A percentile compares a stretch with the other conserved stretches of the same genome.
These are phyloP conservation scores for Pao palembangensis DNA, from an alignment of 2,113 vertebrate genomes.

Conservation along the genomic window DNA sequence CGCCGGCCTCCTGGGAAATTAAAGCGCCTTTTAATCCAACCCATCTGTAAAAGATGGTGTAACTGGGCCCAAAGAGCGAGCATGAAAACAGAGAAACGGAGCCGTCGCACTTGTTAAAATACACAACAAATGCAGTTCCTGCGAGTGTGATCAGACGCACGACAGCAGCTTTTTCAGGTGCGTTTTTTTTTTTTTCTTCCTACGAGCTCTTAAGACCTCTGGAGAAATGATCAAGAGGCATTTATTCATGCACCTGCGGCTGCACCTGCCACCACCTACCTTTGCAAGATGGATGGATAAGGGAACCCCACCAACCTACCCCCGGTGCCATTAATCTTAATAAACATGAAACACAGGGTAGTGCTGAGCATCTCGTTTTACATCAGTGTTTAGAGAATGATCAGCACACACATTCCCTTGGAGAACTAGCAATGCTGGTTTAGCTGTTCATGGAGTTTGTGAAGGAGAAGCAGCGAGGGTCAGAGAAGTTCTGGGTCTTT, in stretches of 20 bases:
- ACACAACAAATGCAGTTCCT: conserved; percentile 15
- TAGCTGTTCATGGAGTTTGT: neutral
- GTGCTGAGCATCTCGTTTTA: conserved; percentile 36
- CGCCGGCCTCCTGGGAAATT: conserved; percentile 26
- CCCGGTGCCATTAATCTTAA: conserved; percentile 63
- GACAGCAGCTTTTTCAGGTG: conserved; percentile 26
- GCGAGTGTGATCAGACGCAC: conserved; percentile 1
- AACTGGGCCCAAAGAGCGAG: neutral
- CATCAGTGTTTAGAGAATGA: conserved; percentile 10
- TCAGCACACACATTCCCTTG: conserved; percentile 11
- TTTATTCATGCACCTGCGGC: conserved; percentile 61
- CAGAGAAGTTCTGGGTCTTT: neutral
- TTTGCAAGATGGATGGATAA: conserved; percentile 57
- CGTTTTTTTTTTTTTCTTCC: neutral
- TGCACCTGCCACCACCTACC: conserved; percentile 66
- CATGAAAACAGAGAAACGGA: neutral
- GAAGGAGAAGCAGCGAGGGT: neutral
- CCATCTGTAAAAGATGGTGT: conserved; percentile 1
- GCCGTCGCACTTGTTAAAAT: neutral
- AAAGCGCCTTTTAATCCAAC: conserved; percentile 16
- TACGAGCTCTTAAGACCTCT: conserved; percentile 39
- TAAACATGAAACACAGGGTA: conserved; percentile 33
- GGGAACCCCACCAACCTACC: conserved; percentile 27
- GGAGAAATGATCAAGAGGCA: conserved; percentile 64
- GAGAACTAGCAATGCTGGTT: neutral